Base-by-base conservation (phyloP, 1,140 invertebrate genomes). In the Drosophila insularis region DNA sequence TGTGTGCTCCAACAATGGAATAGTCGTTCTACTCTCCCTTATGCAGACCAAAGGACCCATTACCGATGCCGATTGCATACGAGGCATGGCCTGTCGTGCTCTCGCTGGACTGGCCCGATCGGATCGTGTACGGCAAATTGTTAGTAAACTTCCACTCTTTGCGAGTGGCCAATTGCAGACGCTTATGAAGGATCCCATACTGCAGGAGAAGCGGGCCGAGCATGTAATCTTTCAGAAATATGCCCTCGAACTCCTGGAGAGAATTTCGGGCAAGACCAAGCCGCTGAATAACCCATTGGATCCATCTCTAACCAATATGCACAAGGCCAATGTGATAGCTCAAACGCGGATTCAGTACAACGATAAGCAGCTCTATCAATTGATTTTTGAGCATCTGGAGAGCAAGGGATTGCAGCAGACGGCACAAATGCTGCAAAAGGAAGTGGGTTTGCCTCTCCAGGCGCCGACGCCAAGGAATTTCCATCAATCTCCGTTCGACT, bases 141-240 rank as follows among this genome's bases (percentile, higher is more conserved):
- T 99, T 55, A 96, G 97, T 80, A 99, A 99, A 93, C 93, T 99
- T 50, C 98, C 98, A 4, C 94, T 99, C 55, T 98, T 99, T 92
- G 98, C 96, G 31, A 97, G 96, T 90, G 97, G 97, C 8, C 97
- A 98, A 87, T 94, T 99, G 68, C 98, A 99, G 92, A 94, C 94
- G 53, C 92, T 99, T 21, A 99, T 99, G 97, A 96, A 97, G 72
- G 98, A 99, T 93, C 98, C 99, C 23, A 98, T 97, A 70, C 93
- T 99, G 1, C 98, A 99, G 93, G 99, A 99, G 92, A 99, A 98
- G 92, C 93, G 97, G 0, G 95, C 96, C 70, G 98, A 99, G 82
- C 98, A 99, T 92, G 96, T 98, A 0, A 96, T 96, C 90, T 99
- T 99, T 92, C 98, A 99, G 92, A 98, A 98, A 91, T 98, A 98